Conservation (phyloP, 2,888 invertebrate species). For the Trissoscelio sp. region DNA sequence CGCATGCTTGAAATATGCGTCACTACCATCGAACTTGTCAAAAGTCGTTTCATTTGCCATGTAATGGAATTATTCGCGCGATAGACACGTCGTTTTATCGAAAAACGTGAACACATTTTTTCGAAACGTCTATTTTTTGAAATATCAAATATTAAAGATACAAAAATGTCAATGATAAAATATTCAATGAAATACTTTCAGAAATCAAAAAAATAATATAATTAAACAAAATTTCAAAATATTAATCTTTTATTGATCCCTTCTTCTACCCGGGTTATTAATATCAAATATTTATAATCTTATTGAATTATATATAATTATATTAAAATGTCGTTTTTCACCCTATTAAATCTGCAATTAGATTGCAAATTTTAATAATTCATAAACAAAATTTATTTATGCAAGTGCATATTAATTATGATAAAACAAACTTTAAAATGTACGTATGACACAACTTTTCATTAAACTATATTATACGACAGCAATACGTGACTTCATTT, state of each 20-base stretch:
- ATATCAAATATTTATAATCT: too few species aligned
- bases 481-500: neutral
- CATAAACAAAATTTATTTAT: neutral
- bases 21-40: constrained; percentile 17
- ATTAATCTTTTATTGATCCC: too few species aligned
- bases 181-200: too few species aligned
- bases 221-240: too few species aligned
- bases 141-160: too few species aligned
- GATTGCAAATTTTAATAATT: too few species aligned
- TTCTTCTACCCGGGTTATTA: too few species aligned
- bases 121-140: neutral
- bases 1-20: too few species aligned
- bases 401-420: neutral
- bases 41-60: constrained; percentile 14
- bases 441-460: constrained; percentile 8
- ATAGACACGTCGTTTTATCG: neutral
- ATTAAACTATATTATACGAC: neutral
- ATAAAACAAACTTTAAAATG: constrained; percentile 8
- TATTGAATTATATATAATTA: too few species aligned
- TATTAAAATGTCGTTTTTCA: neutral
- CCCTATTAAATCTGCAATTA: neutral
- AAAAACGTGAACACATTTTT: neutral
- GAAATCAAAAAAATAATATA: too few species aligned
- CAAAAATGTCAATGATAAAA: too few species aligned
- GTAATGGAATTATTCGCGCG: constrained; percentile 7